Evolutionary conservation across 2,113 vertebrate genomes (phyloP).

Genomic region (Rhinolophus ferrumequinum): DNA sequence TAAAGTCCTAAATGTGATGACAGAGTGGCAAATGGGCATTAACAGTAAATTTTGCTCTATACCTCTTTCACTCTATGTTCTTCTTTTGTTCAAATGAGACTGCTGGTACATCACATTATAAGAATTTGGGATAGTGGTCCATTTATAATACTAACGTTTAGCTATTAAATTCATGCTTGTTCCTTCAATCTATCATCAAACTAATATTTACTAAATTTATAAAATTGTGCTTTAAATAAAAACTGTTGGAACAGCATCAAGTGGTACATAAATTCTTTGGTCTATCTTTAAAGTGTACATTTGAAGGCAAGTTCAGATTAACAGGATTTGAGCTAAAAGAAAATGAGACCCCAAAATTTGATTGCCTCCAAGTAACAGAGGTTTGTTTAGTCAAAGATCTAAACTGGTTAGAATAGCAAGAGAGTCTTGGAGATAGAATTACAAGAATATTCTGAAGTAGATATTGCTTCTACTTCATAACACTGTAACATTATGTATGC

Average conservation of each 20-base stretch:
- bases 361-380: neutral
- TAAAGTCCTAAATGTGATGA: neutral
- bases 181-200: neutral
- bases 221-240: neutral
- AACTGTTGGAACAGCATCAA: neutral
- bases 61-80: neutral
- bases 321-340: neutral
- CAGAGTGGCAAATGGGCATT: neutral
- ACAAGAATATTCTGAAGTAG: slow-evolving; percentile 66
- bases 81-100: neutral
- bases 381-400: slow-evolving; percentile 72
- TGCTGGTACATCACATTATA: neutral
- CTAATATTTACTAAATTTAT: neutral
- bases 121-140: neutral
- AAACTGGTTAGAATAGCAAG: slow-evolving; percentile 81
- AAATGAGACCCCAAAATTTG: neutral
- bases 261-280: neutral
- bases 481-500: slow-evolving; percentile 64
- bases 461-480: slow-evolving; percentile 16
- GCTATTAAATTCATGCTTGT: neutral
- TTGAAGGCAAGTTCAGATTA: slow-evolving; percentile 59
- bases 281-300: neutral
- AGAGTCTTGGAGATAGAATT: slow-evolving; percentile 66
- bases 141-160: neutral
- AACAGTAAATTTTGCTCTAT: neutral